These are phyloP conservation scores for Mimas tiliae DNA, from an alignment of 2,888 invertebrate species.

Conservation along the genomic window DNA sequence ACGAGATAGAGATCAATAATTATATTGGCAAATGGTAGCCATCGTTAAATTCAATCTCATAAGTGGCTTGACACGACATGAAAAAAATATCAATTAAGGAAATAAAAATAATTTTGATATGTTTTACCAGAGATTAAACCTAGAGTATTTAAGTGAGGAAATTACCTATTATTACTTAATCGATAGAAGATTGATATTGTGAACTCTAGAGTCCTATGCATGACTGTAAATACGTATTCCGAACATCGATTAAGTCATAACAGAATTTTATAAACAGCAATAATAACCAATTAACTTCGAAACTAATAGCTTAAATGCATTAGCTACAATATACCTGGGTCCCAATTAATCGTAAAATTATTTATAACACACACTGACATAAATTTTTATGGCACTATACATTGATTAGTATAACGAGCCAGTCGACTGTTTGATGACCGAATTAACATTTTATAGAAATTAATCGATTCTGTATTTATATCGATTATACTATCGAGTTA, in stretches of 20 bases:
- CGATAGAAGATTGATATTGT: background rate
- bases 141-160: constrained; percentile 8
- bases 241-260: constrained; percentile 27
- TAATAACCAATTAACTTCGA: constrained; percentile 60
- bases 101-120: background rate
- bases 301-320: constrained; percentile 64
- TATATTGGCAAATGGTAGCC: background rate
- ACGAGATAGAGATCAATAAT: too few relatives aligned
- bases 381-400: constrained; percentile 74
- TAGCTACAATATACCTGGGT: constrained; percentile 50
- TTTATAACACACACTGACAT: constrained; percentile 64
- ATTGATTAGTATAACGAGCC: constrained; percentile 79
- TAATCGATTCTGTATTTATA: constrained; percentile 77
- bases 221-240: background rate
- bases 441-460: constrained; percentile 80
- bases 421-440: constrained; percentile 75
- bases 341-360: constrained; percentile 73
- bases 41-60: background rate
- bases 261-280: constrained; percentile 29
- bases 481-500: constrained; percentile 68
- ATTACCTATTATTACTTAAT: background rate
- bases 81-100: background rate
- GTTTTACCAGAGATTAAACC: background rate
- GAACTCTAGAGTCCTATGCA: background rate
- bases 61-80: background rate